Evolutionary conservation across 2,797 vertebrate genomes (phyloP), one percentile per base, ranked within the genome.

Genomic region (Bovichtus diacanthus): DNA sequence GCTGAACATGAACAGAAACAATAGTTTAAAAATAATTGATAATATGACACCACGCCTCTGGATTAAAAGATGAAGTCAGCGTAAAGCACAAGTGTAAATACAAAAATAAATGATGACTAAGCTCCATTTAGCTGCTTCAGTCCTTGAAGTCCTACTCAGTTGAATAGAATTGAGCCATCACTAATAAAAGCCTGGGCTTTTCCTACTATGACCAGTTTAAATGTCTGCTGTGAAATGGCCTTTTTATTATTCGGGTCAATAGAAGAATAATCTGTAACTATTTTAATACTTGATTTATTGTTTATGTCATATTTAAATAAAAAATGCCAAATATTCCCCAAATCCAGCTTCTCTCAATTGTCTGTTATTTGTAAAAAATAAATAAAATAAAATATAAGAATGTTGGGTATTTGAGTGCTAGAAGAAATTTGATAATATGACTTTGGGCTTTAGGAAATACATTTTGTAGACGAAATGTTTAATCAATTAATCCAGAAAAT

Each of bases 1-100:
- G 97, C 98, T 99, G 78, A 43, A 84, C 25, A 83, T 23, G 19
- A 31, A 70, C 12, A 76, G 0, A 53, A 2, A 43, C 16, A 55
- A 59, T 25, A 29, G 7, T 70, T 46, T 8, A n/a, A 19, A 29
- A 11, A 34, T 29, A 6, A 23, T 0, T 50, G 25, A 53, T 12
- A 19, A 9, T 9, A 51, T 29, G 29, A 60, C 3, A 60, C 2
- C 21, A 53, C 5, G 39, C 11, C 10, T 47, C 2, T 1, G 18
- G 4, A 46, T 2, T 13, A 29, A 3, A 68, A n/a, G 1, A n/a
- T 54, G 2, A 38, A 49, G 6, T 21, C 9, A 34, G 38, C 16
- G 3, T 27, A 53, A 27, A 27, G 41, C 9, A 47, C 19, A 23
- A 27, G n/a, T 44, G 7, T 34, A 47, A 46, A 55, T 23, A 19